Conservation (phyloP, 2,113 vertebrate genomes). For the Clupea harengus region DNA sequence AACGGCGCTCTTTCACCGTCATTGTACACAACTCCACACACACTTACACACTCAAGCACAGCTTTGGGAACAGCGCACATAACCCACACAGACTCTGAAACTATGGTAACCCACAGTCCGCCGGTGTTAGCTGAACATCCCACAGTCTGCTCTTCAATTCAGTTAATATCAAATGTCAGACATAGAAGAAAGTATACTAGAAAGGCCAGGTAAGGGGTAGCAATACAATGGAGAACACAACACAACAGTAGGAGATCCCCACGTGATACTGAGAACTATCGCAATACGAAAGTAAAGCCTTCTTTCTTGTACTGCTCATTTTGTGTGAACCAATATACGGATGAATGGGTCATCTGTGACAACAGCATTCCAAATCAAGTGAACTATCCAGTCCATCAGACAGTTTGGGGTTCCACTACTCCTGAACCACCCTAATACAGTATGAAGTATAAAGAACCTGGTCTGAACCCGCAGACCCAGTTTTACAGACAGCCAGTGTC, state of each 20-base stretch:
- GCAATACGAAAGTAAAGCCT: background rate
- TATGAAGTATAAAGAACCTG: conserved; percentile 19
- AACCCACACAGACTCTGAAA: background rate
- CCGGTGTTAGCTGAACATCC: background rate
- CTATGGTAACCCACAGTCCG: background rate
- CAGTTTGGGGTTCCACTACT: background rate
- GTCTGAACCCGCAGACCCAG: conserved; percentile 52
- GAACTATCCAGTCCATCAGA: background rate
- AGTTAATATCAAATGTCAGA: too few relatives aligned
- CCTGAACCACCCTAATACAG: background rate
- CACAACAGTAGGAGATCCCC: background rate
- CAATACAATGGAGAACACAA: too few relatives aligned
- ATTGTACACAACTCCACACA: background rate
- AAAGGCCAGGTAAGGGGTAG: too few relatives aligned
- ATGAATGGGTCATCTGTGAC: background rate
- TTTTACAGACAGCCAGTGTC: conserved; percentile 33
- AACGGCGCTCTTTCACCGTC: background rate
- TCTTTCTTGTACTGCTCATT: background rate
- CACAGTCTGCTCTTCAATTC: too few relatives aligned
- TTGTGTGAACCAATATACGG: conserved; percentile 31
- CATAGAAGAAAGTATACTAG: too few relatives aligned
- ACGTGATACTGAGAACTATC: background rate
- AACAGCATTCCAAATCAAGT: conserved; percentile 17
- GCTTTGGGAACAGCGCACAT: background rate
- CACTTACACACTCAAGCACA: background rate